Conservation (phyloP, 2,113 vertebrate genomes). For the Parus major region DNA sequence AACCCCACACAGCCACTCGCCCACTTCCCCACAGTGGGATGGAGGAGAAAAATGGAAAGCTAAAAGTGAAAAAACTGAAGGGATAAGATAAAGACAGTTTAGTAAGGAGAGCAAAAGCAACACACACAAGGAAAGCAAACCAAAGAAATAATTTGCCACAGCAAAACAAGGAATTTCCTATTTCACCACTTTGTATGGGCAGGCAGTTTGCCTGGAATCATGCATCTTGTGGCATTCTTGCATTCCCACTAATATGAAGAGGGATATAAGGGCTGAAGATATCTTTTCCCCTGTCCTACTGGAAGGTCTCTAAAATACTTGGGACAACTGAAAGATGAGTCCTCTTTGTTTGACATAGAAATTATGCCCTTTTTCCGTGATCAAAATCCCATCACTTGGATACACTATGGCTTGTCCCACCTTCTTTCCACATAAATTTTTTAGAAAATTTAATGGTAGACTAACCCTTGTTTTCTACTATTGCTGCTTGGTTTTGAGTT, state of each 20-base stretch:
- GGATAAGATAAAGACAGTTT: background rate
- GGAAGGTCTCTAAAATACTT: background rate
- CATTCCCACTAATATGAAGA: background rate
- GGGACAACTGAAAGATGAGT: background rate
- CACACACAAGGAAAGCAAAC: background rate
- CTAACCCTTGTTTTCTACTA: background rate
- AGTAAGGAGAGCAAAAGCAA: background rate
- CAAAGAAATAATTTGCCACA: background rate
- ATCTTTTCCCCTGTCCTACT: background rate
- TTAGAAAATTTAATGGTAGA: background rate
- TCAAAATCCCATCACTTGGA: background rate
- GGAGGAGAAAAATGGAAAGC: background rate
- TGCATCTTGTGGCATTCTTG: background rate
- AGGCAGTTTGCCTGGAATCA: accelerated
- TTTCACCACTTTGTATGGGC: background rate
- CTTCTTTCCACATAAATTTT: background rate
- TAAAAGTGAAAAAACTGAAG: background rate
- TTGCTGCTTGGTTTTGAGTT: background rate
- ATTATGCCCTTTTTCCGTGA: accelerated
- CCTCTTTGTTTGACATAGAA: background rate
- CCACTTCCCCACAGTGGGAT: background rate
- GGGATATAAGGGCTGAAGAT: background rate
- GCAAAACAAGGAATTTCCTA: background rate
- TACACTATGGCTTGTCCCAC: background rate
- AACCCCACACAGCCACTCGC: accelerated